A percentile compares a stretch with the other conserved stretches of the same genome.
Evolutionary conservation across 2,888 invertebrate species (phyloP).

Genomic region (Leucophenga maculata): DNA sequence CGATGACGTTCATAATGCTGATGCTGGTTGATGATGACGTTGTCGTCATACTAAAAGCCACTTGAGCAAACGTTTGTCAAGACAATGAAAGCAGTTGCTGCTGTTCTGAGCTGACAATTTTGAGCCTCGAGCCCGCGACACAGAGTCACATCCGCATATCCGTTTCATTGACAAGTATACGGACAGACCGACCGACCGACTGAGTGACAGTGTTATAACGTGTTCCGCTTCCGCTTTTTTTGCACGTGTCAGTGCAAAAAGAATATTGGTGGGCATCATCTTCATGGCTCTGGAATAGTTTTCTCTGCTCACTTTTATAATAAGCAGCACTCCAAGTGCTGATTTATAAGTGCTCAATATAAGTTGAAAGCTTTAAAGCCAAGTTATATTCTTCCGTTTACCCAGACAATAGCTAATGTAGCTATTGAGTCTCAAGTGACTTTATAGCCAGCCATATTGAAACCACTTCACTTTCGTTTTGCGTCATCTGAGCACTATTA

Average conservation of each 20-base stretch:
- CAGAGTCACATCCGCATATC: constrained; percentile 36
- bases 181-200: constrained; percentile 5
- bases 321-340: constrained; percentile 5
- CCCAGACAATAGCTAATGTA: no score
- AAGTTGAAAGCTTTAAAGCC: neutral
- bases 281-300: neutral
- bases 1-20: neutral
- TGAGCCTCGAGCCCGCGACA: constrained; percentile 39
- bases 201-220: constrained; percentile 31
- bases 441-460: no score
- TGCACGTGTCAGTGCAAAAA: constrained; percentile 40
- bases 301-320: neutral
- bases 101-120: neutral
- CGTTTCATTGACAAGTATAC: constrained; percentile 29
- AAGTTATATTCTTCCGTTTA: no score
- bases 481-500: no score
- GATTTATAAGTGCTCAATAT: constrained; percentile 10
- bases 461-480: no score
- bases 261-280: no score
- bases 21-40: neutral
- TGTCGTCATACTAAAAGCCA: constrained; percentile 16
- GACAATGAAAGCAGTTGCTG: constrained; percentile 19
- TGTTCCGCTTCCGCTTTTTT: constrained; percentile 60
- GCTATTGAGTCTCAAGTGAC: no score
- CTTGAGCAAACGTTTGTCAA: constrained; percentile 21